phyloP scores from a whole-genome alignment of 1,140 invertebrate species.

The Mylabris phalerata region DNA sequence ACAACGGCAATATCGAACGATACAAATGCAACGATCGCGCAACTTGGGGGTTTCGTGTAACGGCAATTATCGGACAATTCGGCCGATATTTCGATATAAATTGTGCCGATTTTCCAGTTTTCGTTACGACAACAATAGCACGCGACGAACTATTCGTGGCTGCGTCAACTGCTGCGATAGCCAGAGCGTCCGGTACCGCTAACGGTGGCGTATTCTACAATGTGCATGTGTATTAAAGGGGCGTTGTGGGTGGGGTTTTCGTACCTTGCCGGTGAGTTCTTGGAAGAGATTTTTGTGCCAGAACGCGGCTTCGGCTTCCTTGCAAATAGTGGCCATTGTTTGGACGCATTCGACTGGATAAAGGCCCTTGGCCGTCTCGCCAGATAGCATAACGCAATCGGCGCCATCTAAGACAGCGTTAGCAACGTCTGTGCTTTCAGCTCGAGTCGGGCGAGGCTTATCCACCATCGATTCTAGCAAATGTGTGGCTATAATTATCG shows the following conservation, averaged over 20 bases:
- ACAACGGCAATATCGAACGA: slow-evolving; percentile 7
- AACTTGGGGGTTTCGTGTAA: slow-evolving; percentile 6
- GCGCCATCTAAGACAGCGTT: slow-evolving; percentile 97
- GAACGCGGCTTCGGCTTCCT: slow-evolving; percentile 97
- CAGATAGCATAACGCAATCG: slow-evolving; percentile 97
- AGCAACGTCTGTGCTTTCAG: slow-evolving; percentile 94
- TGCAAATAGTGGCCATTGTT: slow-evolving; percentile 94
- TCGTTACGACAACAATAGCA: slow-evolving; percentile 10
- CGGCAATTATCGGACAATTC: slow-evolving; percentile 8
- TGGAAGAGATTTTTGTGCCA: slow-evolving; percentile 88
- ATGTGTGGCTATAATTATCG: slow-evolving; percentile 95
- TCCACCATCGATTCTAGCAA: slow-evolving; percentile 99
- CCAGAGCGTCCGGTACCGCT: background rate
- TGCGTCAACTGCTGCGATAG: slow-evolving; percentile 41
- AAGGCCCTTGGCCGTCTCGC: slow-evolving; percentile 97
- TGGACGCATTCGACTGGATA: slow-evolving; percentile 89
- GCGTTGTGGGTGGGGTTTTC: too few species aligned
- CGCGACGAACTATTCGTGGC: slow-evolving; percentile 54
- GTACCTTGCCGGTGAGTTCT: background rate
- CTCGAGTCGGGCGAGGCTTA: slow-evolving; percentile 91
- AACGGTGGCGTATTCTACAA: background rate
- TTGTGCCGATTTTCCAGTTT: slow-evolving; percentile 10
- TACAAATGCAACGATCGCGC: slow-evolving; percentile 3
- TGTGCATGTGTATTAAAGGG: too few species aligned
- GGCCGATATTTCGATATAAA: slow-evolving; percentile 10